Conservation (phyloP, 2,113 vertebrate species). For the Cricetomys ansorgei region DNA sequence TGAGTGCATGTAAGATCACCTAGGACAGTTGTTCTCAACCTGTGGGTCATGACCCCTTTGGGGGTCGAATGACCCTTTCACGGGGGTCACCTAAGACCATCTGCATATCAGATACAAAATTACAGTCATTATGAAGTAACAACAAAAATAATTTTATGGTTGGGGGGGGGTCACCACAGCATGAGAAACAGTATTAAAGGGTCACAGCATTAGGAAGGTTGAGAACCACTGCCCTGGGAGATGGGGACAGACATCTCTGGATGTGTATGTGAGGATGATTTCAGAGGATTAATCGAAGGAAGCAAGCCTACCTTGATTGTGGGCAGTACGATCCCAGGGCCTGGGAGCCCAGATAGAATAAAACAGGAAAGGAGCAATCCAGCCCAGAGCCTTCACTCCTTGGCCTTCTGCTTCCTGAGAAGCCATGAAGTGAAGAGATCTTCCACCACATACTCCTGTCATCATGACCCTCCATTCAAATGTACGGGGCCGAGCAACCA, state of each 20-base stretch:
- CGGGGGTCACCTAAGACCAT: too few species aligned
- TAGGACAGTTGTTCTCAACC: too few species aligned
- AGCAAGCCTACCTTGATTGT: background rate
- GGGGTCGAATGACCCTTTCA: too few species aligned
- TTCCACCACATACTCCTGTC: background rate
- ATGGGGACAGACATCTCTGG: background rate
- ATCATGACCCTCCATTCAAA: background rate
- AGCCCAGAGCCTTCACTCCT: background rate
- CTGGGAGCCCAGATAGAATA: background rate
- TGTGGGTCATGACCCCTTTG: too few species aligned
- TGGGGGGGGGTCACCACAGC: too few species aligned
- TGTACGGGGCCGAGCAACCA: background rate
- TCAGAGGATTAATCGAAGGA: background rate
- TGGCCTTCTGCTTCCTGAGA: background rate
- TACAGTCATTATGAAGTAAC: too few species aligned
- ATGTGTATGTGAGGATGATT: background rate
- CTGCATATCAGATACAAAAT: too few species aligned
- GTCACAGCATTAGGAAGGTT: too few species aligned
- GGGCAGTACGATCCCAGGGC: background rate
- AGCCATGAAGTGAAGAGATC: background rate
- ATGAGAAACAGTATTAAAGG: too few species aligned
- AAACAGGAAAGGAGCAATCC: background rate
- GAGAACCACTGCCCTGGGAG: too few species aligned
- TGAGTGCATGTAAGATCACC: background rate
- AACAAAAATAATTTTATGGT: too few species aligned